phyloP scores from a whole-genome alignment of 2,797 vertebrate genomes.

The Diceros bicornis region DNA sequence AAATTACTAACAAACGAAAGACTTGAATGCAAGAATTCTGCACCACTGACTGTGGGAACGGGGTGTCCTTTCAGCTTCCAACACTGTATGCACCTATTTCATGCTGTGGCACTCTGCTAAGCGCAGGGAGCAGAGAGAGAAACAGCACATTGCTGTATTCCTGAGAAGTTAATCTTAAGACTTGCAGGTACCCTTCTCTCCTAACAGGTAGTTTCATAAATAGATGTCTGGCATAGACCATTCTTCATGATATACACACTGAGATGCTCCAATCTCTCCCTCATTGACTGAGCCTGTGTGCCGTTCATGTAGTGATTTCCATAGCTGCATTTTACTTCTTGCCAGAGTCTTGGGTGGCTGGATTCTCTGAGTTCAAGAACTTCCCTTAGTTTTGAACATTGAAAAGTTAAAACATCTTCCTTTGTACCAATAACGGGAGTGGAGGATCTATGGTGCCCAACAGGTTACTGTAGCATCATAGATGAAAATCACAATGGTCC shows the following conservation, averaged over 20 bases:
- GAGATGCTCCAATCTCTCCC: rapidly evolving
- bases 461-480: not conserved
- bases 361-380: slow-evolving; percentile 35
- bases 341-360: not conserved
- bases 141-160: not conserved
- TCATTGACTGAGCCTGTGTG: not conserved
- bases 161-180: not conserved
- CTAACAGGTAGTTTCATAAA: not conserved
- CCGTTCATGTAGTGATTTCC: not conserved
- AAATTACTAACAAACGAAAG: not conserved
- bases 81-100: not conserved
- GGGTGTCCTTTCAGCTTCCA: not conserved
- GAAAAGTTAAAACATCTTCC: slow-evolving; percentile 55
- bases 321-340: not conserved
- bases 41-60: rapidly evolving
- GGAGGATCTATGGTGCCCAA: slow-evolving; percentile 54
- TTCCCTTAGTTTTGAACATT: slow-evolving; percentile 46
- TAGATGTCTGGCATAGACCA: not conserved
- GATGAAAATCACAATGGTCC: slow-evolving; percentile 62
- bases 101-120: not conserved
- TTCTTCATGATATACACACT: not conserved
- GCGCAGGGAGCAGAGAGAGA: not conserved
- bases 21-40: not conserved
- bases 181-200: not conserved
- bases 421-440: slow-evolving; percentile 50